Conservation (phyloP, 2,888 invertebrate genomes). For the Drosophila anomalata region DNA sequence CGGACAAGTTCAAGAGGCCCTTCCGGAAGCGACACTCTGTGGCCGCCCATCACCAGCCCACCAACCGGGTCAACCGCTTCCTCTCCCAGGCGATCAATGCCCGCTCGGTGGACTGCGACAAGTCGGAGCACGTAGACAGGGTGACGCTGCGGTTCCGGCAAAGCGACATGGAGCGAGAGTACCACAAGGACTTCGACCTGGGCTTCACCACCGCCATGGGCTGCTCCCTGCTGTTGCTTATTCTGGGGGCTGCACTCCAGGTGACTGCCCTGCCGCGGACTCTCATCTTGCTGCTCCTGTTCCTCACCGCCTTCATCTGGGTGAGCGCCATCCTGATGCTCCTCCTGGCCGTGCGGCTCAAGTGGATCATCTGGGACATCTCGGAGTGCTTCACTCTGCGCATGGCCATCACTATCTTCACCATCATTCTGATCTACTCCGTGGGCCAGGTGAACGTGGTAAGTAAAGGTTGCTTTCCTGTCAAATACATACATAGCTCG, state of each 20-base stretch:
- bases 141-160: slow-evolving; percentile 94
- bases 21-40: slow-evolving; percentile 93
- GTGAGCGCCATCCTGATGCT: slow-evolving; percentile 93
- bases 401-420: slow-evolving; percentile 93
- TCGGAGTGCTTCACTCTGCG: slow-evolving; percentile 92
- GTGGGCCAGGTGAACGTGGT: slow-evolving; percentile 97
- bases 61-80: slow-evolving; percentile 96
- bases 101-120: slow-evolving; percentile 94
- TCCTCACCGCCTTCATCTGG: slow-evolving; percentile 95
- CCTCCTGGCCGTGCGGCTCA: slow-evolving; percentile 91
- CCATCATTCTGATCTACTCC: slow-evolving; percentile 93
- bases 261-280: slow-evolving; percentile 92
- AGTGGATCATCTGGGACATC: slow-evolving; percentile 94
- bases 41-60: slow-evolving; percentile 93
- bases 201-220: slow-evolving; percentile 93
- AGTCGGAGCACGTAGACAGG: slow-evolving; percentile 93
- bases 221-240: slow-evolving; percentile 90
- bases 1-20: slow-evolving; percentile 94
- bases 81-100: slow-evolving; percentile 96
- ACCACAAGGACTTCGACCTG: slow-evolving; percentile 93
- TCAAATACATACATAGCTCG: too few species aligned
- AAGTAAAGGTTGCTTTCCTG: slow-evolving; percentile 83
- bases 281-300: slow-evolving; percentile 91
- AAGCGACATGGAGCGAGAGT: slow-evolving; percentile 93
- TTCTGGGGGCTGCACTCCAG: slow-evolving; percentile 91